A percentile compares a stretch with the other conserved stretches of the same genome.
Conservation (phyloP, 2,888 invertebrate genomes). For the Plebejus anna region DNA sequence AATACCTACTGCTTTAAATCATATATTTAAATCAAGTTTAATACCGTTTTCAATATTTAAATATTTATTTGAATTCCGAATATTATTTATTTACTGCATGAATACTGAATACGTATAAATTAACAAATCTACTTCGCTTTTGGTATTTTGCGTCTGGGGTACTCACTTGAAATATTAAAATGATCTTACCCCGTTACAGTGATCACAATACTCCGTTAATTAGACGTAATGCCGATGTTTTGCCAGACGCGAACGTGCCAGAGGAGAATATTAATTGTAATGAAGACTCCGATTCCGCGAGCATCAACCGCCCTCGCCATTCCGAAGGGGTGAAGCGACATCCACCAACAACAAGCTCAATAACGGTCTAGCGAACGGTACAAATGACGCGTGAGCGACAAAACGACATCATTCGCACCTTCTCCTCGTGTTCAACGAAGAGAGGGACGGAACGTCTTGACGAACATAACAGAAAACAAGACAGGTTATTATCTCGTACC, state of each 20-base stretch:
- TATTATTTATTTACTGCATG: background rate
- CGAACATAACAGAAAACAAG: conserved; percentile 68
- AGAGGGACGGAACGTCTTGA: conserved; percentile 56
- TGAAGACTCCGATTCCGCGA: conserved; percentile 70
- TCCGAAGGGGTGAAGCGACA: conserved; percentile 63
- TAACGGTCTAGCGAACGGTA: conserved; percentile 75
- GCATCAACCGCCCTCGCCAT: conserved; percentile 62
- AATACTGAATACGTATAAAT: background rate
- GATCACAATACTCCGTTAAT: conserved; percentile 70
- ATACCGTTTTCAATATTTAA: background rate
- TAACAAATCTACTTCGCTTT: background rate
- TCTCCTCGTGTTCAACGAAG: conserved; percentile 45
- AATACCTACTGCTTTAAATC: no score
- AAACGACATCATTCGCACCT: conserved; percentile 59
- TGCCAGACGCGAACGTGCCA: conserved; percentile 76
- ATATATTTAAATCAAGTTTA: background rate
- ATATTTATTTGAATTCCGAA: no score
- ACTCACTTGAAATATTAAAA: conserved; percentile 18
- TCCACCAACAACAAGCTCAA: conserved; percentile 77
- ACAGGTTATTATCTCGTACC: conserved; percentile 75
- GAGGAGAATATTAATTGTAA: conserved; percentile 70
- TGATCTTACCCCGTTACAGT: conserved; percentile 50
- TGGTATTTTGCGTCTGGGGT: background rate
- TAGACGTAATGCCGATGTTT: conserved; percentile 73
- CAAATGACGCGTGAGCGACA: conserved; percentile 76